Evolutionary conservation across 2,113 vertebrate species (phyloP).

Genomic region (Ptyas mucosa): DNA sequence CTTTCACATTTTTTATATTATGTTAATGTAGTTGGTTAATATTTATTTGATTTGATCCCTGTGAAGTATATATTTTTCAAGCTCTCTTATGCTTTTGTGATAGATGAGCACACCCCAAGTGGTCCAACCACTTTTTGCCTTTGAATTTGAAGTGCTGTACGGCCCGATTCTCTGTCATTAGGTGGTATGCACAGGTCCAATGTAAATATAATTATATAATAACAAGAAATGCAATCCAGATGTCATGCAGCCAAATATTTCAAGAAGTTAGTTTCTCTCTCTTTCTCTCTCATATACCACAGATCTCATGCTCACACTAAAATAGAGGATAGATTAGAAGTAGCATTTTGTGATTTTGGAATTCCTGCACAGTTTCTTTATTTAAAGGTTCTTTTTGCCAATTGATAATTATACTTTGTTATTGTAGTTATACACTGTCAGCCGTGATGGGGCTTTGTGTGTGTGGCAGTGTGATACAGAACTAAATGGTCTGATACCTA

Average conservation of each 20-base stretch:
- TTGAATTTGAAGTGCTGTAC: background rate
- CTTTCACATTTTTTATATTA: background rate
- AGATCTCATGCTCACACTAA: background rate
- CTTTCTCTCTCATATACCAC: background rate
- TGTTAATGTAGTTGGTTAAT: background rate
- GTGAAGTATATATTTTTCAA: background rate
- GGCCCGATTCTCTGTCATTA: background rate
- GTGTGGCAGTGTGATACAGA: constrained; percentile 92
- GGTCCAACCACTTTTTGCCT: background rate
- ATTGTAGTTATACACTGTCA: constrained; percentile 86
- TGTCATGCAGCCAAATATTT: background rate
- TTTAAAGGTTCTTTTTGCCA: accelerated
- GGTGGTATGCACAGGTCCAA: background rate
- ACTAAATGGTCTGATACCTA: constrained; percentile 73
- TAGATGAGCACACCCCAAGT: background rate
- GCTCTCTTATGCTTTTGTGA: background rate
- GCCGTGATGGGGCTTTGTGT: constrained; percentile 88
- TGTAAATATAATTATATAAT: background rate
- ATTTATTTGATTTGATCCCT: background rate
- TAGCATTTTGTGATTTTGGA: background rate
- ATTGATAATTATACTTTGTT: accelerated
- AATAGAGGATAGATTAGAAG: background rate
- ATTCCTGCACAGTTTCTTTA: background rate
- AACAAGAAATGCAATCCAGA: background rate
- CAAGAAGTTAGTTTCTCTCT: background rate